phyloP scores from a whole-genome alignment of 2,113 vertebrate genomes.

The Lepisosteus osseus region DNA sequence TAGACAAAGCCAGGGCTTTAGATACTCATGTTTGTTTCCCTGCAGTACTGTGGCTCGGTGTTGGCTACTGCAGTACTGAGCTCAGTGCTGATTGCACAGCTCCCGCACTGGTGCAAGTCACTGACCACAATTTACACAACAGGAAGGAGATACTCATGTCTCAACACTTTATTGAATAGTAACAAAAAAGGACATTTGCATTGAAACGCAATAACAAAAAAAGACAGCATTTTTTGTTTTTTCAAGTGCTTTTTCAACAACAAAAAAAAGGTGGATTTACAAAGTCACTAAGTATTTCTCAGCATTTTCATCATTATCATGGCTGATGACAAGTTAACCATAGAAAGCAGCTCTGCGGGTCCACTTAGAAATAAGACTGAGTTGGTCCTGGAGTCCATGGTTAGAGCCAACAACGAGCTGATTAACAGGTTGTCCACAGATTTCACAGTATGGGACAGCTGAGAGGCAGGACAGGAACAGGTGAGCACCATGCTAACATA shows the following conservation, averaged over 20 bases:
- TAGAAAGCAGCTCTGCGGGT: constrained; percentile 22
- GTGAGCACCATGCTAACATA: neutral
- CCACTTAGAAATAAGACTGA: neutral
- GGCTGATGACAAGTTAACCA: constrained; percentile 26
- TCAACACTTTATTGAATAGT: constrained; percentile 66
- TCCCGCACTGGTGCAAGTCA: neutral
- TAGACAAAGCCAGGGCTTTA: no score
- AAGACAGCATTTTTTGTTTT: constrained; percentile 40
- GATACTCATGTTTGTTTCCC: no score
- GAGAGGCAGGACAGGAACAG: neutral
- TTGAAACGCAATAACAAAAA: constrained; percentile 19
- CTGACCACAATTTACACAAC: neutral
- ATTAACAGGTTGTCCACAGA: neutral
- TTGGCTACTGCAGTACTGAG: no score
- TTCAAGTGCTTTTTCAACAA: constrained; percentile 45
- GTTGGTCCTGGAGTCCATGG: neutral
- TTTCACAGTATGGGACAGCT: neutral
- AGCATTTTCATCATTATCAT: constrained; percentile 20
- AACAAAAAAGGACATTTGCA: constrained; percentile 39
- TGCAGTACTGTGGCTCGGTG: no score
- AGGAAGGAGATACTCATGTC: constrained; percentile 28
- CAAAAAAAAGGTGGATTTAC: constrained; percentile 32
- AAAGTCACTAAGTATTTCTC: constrained; percentile 32
- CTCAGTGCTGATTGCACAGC: no score
- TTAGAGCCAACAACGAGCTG: neutral